A percentile compares a stretch with the other conserved stretches of the same genome.
These are phyloP conservation scores for Illadopsis cleaveri DNA, from an alignment of 2,113 vertebrate species.

Conservation along the genomic window DNA sequence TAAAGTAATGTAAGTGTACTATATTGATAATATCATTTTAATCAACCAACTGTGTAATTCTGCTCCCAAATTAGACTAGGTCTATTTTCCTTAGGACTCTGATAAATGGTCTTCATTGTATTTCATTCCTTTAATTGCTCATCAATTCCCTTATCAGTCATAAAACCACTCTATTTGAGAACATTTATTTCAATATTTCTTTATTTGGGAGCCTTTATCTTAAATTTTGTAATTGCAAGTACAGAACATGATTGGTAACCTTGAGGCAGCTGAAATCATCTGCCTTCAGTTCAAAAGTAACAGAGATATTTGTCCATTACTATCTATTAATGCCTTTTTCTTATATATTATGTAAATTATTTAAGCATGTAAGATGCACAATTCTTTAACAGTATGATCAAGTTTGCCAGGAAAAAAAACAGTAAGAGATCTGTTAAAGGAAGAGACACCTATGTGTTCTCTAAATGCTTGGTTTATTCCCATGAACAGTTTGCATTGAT, in stretches of 20 bases:
- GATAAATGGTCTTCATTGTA: not conserved
- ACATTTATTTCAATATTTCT: not conserved
- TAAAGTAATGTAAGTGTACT: not conserved
- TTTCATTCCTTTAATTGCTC: not conserved
- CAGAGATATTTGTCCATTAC: not conserved
- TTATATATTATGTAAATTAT: not conserved
- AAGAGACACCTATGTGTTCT: not conserved
- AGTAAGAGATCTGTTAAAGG: not conserved
- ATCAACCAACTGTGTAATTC: not conserved
- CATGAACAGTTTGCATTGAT: not conserved
- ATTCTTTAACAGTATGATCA: not conserved
- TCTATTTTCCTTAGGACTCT: not conserved
- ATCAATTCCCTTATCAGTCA: not conserved
- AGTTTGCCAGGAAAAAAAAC: not conserved
- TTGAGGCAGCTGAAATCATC: not conserved
- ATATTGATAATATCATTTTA: not conserved
- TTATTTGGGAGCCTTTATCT: not conserved
- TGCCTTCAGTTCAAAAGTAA: not conserved
- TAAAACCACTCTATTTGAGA: not conserved
- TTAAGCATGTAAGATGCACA: not conserved
- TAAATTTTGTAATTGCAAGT: not conserved
- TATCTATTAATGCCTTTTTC: not conserved
- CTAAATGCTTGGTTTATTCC: not conserved
- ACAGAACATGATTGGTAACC: not conserved
- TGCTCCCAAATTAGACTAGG: not conserved